Base-by-base conservation (phyloP, 2,888 invertebrate species). In the Lottia scabra region DNA sequence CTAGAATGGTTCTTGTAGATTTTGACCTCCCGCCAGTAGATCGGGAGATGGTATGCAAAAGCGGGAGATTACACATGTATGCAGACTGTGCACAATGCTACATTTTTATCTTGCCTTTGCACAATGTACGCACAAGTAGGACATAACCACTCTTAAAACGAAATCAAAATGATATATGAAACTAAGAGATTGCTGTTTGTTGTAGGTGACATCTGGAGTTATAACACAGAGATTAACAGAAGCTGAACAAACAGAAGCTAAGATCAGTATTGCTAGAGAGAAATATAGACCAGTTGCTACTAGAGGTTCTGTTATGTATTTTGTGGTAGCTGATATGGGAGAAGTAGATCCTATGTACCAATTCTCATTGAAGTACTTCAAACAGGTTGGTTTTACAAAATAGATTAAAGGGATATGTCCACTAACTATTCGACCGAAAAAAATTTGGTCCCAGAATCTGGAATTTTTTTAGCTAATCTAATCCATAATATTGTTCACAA, bases 321-420 rank as follows among this genome's bases (percentile, higher is more conserved):
- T 90, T 80, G 90, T 90, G 16, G 89, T 90, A 43, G 90, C 89
- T 44, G 85, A 88, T 74, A 87, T 90, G 87, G 89, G 88, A 13
- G 86, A 88, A 66, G 89, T 90, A 16, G 89, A 90, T 77, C 87
- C 89, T 65, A 90, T 90, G 90, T 90, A 90, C 80, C 90, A 90
- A 84, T 90, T 89, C 83, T 90, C 90, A 26, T 84, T 90, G 67
- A 89, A 90, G 76, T 90, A 90, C 78, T 90, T 90, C 83, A 90
- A 89, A 78, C 83, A 83, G 82, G 88, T 92, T 86, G 84, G 81
- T 65, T 10, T 65, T n/a, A n/a, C n/a, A n/a, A n/a, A n/a, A n/a
- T 23, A 4, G 23, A 16, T 23, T 48, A 4, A 48, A n/a, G n/a
- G n/a, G n/a, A n/a, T n/a, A n/a, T n/a, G n/a, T n/a, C n/a, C n/a